A percentile compares a stretch with the other conserved stretches of the same genome.
Evolutionary conservation across 2,113 vertebrate species (phyloP).

Genomic region (Aplodontia rufa): DNA sequence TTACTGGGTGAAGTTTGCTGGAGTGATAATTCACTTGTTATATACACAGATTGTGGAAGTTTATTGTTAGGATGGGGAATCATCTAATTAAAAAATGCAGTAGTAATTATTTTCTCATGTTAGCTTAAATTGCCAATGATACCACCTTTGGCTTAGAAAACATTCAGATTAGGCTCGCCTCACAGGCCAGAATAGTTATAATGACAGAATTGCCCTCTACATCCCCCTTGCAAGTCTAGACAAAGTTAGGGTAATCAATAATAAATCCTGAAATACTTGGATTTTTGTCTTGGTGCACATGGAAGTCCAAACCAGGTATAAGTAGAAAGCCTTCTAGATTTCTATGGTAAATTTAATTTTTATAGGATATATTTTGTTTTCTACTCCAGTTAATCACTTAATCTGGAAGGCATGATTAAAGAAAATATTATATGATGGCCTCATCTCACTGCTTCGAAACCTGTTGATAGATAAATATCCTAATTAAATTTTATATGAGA

Average conservation of each 20-base stretch:
- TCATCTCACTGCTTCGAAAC: background rate
- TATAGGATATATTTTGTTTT: background rate
- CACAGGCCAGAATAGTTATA: background rate
- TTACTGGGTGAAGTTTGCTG: background rate
- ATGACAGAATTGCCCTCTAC: background rate
- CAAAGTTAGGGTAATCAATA: background rate
- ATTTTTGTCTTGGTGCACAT: background rate
- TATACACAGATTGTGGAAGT: background rate
- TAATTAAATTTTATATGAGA: background rate
- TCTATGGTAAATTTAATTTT: background rate
- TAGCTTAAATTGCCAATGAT: background rate
- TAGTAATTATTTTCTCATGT: background rate
- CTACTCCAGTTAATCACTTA: background rate
- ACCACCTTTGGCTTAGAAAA: background rate
- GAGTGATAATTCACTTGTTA: background rate
- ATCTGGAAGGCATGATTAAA: background rate
- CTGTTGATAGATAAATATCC: background rate
- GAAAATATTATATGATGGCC: background rate
- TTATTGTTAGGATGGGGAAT: background rate
- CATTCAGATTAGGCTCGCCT: background rate
- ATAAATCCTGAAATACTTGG: background rate
- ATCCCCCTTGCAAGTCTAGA: background rate
- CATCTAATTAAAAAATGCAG: background rate
- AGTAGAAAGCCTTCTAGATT: background rate
- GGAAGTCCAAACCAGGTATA: background rate